These are phyloP conservation scores for Pegoplata infirma DNA, from an alignment of 2,888 invertebrate species.

Conservation along the genomic window DNA sequence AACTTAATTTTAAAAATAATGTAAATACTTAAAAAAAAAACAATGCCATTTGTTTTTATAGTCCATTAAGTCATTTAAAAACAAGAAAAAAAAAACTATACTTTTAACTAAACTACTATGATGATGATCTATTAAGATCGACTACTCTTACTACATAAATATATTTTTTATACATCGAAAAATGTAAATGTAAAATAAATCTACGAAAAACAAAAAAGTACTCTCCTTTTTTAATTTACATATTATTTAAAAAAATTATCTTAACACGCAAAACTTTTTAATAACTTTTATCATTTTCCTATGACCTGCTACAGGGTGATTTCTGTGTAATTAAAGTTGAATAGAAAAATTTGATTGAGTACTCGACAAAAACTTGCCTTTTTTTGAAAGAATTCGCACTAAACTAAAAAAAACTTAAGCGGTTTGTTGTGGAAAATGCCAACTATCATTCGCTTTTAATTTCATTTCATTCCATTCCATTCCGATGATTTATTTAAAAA, in stretches of 20 bases:
- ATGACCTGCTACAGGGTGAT: too few relatives aligned
- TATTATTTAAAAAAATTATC: constrained; percentile 19
- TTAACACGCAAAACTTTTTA: constrained; percentile 34
- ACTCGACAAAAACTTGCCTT: too few relatives aligned
- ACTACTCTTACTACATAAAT: constrained; percentile 14
- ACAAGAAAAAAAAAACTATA: constrained; percentile 23
- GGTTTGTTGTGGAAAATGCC: too few relatives aligned
- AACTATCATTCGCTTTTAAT: too few relatives aligned
- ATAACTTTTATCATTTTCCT: constrained; percentile 3
- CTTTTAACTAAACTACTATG: constrained; percentile 25
- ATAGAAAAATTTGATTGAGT: too few relatives aligned
- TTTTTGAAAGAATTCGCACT: too few relatives aligned
- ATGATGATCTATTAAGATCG: constrained; percentile 33
- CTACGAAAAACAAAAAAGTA: constrained; percentile 28
- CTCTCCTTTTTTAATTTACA: constrained; percentile 21
- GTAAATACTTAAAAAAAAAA: constrained; percentile 42
- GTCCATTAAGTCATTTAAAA: constrained; percentile 40
- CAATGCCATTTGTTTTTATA: constrained; percentile 54
- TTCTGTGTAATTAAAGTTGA: too few relatives aligned
- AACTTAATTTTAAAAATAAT: constrained; percentile 43
- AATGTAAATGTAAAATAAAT: constrained; percentile 51
- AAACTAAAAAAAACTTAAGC: too few relatives aligned
- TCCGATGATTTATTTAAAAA: too few relatives aligned
- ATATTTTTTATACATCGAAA: constrained; percentile 62
- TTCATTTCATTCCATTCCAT: too few relatives aligned